phyloP scores from a whole-genome alignment of 2,888 invertebrate species.

The Chloromyia formosa region DNA sequence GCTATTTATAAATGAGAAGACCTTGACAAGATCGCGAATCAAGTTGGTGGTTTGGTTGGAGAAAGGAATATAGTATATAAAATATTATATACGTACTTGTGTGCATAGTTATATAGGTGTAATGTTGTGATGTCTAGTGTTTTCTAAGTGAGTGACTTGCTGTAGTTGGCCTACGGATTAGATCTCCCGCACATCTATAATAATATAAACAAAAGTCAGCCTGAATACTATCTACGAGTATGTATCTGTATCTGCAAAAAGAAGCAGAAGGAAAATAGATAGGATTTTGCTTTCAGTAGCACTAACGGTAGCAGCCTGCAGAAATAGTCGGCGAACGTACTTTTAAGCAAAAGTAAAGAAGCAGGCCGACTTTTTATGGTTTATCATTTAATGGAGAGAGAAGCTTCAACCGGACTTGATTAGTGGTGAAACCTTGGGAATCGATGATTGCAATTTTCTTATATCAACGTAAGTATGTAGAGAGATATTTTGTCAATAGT shows the following conservation, averaged over 20 bases:
- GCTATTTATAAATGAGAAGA: slow-evolving; percentile 33
- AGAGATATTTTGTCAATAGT: neutral
- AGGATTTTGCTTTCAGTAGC: slow-evolving; percentile 38
- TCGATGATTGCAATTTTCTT: slow-evolving; percentile 28
- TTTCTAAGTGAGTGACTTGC: no score
- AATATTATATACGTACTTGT: slow-evolving; percentile 3
- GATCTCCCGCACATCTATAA: slow-evolving; percentile 12
- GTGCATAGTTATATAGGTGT: neutral
- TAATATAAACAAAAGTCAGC: neutral
- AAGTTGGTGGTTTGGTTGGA: slow-evolving; percentile 28
- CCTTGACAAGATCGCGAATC: slow-evolving; percentile 47
- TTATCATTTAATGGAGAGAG: slow-evolving; percentile 22
- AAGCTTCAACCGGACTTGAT: slow-evolving; percentile 35
- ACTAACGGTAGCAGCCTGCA: no score
- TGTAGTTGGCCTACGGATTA: neutral
- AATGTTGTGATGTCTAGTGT: neutral
- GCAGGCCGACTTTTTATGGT: slow-evolving; percentile 11
- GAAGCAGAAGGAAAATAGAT: neutral
- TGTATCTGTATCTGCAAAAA: neutral
- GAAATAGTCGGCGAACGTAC: neutral
- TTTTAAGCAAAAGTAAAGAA: neutral
- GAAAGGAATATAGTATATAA: slow-evolving; percentile 46
- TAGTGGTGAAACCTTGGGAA: slow-evolving; percentile 33
- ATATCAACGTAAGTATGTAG: slow-evolving; percentile 28
- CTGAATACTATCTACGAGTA: neutral